These are phyloP conservation scores for Thripadectes ignobilis DNA, from an alignment of 2,797 vertebrate species.

Conservation along the genomic window DNA sequence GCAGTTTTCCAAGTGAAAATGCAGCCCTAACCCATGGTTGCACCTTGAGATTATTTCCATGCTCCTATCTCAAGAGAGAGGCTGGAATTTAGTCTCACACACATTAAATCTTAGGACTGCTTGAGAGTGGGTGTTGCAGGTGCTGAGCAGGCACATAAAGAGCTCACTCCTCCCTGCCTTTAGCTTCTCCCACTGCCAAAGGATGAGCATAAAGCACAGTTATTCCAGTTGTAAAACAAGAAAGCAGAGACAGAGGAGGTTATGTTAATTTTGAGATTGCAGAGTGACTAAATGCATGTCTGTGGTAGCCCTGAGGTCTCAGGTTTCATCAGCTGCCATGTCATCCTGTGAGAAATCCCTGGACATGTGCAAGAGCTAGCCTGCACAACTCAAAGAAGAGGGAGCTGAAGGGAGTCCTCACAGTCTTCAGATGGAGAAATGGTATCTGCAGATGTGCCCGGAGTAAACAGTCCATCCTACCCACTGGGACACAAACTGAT, in stretches of 20 bases:
- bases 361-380: background rate
- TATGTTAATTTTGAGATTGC: background rate
- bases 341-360: background rate
- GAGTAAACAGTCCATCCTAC: background rate
- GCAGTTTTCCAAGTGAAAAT: background rate
- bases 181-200: background rate
- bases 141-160: background rate
- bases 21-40: background rate
- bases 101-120: background rate
- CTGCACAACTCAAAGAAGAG: background rate
- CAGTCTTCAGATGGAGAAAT: background rate
- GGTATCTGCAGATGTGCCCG: background rate
- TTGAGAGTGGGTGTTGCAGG: background rate
- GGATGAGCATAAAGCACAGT: background rate
- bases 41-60: background rate
- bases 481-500: background rate
- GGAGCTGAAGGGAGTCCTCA: background rate
- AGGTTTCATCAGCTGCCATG: background rate
- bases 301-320: background rate
- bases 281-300: background rate
- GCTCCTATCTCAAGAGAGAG: background rate
- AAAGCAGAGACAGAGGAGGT: background rate
- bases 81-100: background rate
- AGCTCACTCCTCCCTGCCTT: background rate
- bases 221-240: background rate